Base-by-base conservation (phyloP, 2,797 vertebrate species). In the Glossophaga mutica region DNA sequence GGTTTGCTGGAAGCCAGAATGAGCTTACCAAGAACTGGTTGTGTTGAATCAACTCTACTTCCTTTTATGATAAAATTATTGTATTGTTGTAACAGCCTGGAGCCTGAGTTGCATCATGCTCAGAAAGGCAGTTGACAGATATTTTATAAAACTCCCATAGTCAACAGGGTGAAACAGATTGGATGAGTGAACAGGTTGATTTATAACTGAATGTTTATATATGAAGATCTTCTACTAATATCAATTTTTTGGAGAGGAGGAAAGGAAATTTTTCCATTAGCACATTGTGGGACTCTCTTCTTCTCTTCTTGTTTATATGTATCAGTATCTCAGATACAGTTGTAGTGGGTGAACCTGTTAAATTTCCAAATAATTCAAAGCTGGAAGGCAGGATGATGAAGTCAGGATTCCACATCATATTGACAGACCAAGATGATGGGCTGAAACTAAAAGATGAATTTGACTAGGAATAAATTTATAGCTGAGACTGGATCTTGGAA, bases 401-500 rank as follows among this genome's bases (percentile, higher is more conserved):
- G 21, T 89, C 26, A 65, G 65, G 46, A 91, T 83, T 84, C 57
- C 29, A 68, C 5, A 24, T 77, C 70, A 57, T 86, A n/a, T 42
- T 42, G 70, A 81, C 74, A 91, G 90, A 94, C 57, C 57, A 90
- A 73, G 9, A 76, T 90, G 78, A 81, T 77, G 22, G 88, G 22
- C 44, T 96, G 78, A 84, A 83, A 83, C 14, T 32, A 62, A 83
- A 94, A 67, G 94, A 83, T 59, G n/a, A 74, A 62, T 95, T 85
- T 59, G 32, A 92, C 37, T 50, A 50, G 88, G n/a, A 95, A 89
- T 95, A 92, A 65, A 87, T 87, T 90, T 78, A 68, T 10, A 92
- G 74, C 74, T 29, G n/a, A 83, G 46, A 88, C 50, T 59, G 50
- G 94, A 82, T 86, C 37, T 59, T 84, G 78, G 86, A 96, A 86